phyloP scores from a whole-genome alignment of 1,140 invertebrate species.

The Drosophila nasuta region DNA sequence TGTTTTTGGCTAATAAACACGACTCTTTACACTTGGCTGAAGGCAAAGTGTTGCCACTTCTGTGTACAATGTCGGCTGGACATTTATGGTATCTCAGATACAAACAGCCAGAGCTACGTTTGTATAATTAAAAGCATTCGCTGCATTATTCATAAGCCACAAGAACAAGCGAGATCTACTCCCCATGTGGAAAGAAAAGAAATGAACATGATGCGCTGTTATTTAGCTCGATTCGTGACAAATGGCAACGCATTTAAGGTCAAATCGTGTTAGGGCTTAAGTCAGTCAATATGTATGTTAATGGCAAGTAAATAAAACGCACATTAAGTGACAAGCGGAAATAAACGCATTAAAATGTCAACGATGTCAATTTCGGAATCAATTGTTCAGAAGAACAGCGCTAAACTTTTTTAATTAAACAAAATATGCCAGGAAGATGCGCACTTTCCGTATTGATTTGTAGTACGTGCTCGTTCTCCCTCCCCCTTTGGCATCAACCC shows the following conservation, averaged over 20 bases:
- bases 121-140: conserved; percentile 74
- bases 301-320: conserved; percentile 45
- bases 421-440: conserved; percentile 55
- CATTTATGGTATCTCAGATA: conserved; percentile 19
- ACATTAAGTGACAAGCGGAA: conserved; percentile 57
- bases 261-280: not conserved
- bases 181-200: not conserved
- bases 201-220: not conserved
- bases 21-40: conserved; percentile 73
- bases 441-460: conserved; percentile 69
- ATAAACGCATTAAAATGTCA: conserved; percentile 73
- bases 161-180: not conserved
- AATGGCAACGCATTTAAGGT: conserved; percentile 39
- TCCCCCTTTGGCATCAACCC: not conserved
- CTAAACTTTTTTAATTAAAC: conserved; percentile 78
- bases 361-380: conserved; percentile 62
- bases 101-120: conserved; percentile 24
- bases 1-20: conserved; percentile 78
- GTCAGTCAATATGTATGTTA: conserved; percentile 51
- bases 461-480: conserved; percentile 38
- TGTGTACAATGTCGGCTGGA: not conserved
- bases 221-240: conserved; percentile 39
- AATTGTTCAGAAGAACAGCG: conserved; percentile 64
- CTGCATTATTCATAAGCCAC: conserved; percentile 74
- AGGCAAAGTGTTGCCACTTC: conserved; percentile 41